Percentiles rank a stretch among this genome's conserved stretches.
Conservation (phyloP, 23 tunicate species). For the Phallusia fumigata region DNA sequence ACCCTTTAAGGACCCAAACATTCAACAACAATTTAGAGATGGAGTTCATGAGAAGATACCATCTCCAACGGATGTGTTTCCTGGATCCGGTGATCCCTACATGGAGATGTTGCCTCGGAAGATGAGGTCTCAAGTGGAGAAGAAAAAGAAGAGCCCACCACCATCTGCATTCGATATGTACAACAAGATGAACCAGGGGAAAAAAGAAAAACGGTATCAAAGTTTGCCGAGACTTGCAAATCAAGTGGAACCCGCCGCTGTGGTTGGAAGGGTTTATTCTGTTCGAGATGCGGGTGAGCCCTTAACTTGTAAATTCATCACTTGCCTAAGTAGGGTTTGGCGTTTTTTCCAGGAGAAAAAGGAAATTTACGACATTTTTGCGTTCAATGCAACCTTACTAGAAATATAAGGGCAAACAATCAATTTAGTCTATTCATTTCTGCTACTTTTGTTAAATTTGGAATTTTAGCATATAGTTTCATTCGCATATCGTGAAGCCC, state of each 20-base stretch:
- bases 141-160: neutral
- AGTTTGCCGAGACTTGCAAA: constrained; percentile 17
- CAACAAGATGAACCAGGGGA: constrained; percentile 15
- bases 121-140: neutral
- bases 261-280: constrained; percentile 1
- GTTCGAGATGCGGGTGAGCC: neutral
- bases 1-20: neutral
- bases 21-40: neutral
- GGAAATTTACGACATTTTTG: too few species aligned
- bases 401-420: too few species aligned
- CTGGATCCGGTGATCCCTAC: constrained; percentile 9
- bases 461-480: too few species aligned
- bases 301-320: too few species aligned
- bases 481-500: too few species aligned
- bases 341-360: too few species aligned
- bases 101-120: constrained; percentile 11
- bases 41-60: neutral
- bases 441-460: too few species aligned
- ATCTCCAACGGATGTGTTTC: neutral
- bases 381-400: too few species aligned
- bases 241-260: neutral
- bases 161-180: constrained; percentile 21
- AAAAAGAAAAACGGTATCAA: neutral
- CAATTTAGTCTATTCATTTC: too few species aligned
- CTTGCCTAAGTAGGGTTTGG: too few species aligned